These are phyloP conservation scores for Archaeoteleia sp. DNA, from an alignment of 2,888 invertebrate genomes.

Conservation along the genomic window DNA sequence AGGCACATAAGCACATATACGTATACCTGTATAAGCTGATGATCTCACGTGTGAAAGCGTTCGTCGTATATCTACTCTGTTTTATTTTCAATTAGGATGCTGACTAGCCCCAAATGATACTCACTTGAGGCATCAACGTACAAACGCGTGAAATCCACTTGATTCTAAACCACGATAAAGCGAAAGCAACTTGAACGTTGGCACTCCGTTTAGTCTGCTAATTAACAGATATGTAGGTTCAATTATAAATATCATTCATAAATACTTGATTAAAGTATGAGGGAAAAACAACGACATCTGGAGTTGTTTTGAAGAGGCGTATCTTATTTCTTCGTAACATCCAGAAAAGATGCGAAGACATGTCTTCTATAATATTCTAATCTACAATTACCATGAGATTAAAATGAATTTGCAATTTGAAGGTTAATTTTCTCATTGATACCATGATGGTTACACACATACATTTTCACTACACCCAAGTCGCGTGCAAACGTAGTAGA, in stretches of 20 bases:
- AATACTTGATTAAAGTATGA: too few relatives aligned
- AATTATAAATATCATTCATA: too few relatives aligned
- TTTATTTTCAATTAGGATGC: conserved; percentile 33
- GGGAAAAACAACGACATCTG: too few relatives aligned
- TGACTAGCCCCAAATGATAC: conserved; percentile 25
- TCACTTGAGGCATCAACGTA: too few relatives aligned
- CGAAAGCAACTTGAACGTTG: background rate
- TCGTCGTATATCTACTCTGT: conserved; percentile 34
- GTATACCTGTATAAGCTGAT: conserved; percentile 44
- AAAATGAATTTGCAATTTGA: conserved; percentile 6
- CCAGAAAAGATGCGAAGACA: too few relatives aligned
- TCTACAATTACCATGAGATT: too few relatives aligned
- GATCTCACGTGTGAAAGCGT: conserved; percentile 52
- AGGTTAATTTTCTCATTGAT: background rate
- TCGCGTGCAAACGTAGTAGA: conserved; percentile 39
- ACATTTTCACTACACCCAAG: conserved; percentile 22
- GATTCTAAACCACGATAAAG: conserved; percentile 4
- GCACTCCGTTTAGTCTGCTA: background rate
- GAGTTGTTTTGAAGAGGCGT: too few relatives aligned
- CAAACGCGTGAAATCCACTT: conserved; percentile 10
- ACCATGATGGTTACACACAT: conserved; percentile 10
- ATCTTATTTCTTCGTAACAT: too few relatives aligned
- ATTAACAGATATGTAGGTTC: conserved; percentile 2
- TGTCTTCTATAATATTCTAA: too few relatives aligned
- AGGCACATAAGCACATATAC: conserved; percentile 22